Conservation (phyloP, 2,797 vertebrate species). For the Dicrostonyx torquatus region DNA sequence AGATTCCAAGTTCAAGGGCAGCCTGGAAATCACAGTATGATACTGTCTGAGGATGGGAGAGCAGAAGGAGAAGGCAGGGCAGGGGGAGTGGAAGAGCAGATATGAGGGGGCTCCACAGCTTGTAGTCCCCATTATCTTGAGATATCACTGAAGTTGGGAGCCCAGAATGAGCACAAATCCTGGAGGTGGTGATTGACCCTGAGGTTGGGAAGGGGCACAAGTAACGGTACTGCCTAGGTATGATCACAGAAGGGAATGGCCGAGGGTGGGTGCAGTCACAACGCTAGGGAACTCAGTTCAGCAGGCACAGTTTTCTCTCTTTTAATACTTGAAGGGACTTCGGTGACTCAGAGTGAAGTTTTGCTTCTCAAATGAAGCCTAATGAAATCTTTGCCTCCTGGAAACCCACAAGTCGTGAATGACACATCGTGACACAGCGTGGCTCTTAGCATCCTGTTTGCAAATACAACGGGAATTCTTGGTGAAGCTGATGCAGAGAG, state of each 20-base stretch:
- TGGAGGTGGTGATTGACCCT: not conserved
- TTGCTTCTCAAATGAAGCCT: constrained; percentile 11
- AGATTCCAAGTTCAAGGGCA: not conserved
- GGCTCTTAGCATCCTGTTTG: not conserved
- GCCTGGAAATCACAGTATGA: not conserved
- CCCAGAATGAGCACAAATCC: not conserved
- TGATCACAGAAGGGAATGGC: not conserved
- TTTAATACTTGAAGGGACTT: not conserved
- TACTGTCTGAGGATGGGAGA: not conserved
- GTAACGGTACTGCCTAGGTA: not conserved
- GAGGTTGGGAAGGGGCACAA: not conserved
- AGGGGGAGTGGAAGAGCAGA: not conserved
- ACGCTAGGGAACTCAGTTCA: not conserved
- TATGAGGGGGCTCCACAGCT: not conserved
- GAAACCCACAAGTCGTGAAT: not conserved
- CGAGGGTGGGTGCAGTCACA: not conserved
- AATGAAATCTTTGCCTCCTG: not conserved
- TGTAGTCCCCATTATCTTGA: not conserved
- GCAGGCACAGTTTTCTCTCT: not conserved
- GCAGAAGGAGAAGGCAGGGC: not conserved
- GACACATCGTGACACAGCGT: constrained; percentile 39
- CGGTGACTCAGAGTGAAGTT: not conserved
- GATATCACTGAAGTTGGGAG: not conserved
- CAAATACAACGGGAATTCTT: not conserved
- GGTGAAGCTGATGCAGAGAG: not conserved